Evolutionary conservation across 2,888 invertebrate species (phyloP).

Genomic region (Drosophila nr. perissopoda): DNA sequence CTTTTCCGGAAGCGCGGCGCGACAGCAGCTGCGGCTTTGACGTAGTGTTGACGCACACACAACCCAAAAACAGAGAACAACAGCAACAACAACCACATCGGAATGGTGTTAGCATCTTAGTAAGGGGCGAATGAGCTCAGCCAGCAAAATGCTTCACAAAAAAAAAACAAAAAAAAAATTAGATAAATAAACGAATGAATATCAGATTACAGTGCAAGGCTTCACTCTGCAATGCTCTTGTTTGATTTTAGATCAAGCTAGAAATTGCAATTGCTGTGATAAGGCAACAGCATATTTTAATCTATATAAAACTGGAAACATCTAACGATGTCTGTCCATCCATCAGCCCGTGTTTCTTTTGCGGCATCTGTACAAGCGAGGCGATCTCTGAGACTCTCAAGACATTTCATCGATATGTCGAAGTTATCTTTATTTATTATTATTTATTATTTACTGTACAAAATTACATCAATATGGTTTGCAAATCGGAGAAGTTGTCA

Average conservation of each 20-base stretch:
- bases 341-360: background rate
- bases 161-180: constrained; percentile 3
- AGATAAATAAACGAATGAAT: constrained; percentile 20
- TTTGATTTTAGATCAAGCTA: background rate
- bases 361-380: background rate
- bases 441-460: background rate
- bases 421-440: no score
- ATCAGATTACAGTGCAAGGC: constrained; percentile 55
- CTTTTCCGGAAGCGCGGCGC: constrained; percentile 82
- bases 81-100: constrained; percentile 21
- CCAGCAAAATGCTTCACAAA: constrained; percentile 26
- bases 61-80: constrained; percentile 24
- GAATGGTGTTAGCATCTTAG: constrained; percentile 35
- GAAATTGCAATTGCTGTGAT: background rate
- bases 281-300: background rate
- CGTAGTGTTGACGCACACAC: constrained; percentile 75
- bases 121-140: constrained; percentile 68
- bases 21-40: constrained; percentile 76
- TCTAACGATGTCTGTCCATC: background rate
- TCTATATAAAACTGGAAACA: background rate
- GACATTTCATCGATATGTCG: background rate
- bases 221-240: constrained; percentile 10
- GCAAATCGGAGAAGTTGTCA: background rate
- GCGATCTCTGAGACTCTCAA: background rate
- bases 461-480: background rate